Conservation (phyloP, 2,113 vertebrate genomes). For the Nycticorax nycticorax region DNA sequence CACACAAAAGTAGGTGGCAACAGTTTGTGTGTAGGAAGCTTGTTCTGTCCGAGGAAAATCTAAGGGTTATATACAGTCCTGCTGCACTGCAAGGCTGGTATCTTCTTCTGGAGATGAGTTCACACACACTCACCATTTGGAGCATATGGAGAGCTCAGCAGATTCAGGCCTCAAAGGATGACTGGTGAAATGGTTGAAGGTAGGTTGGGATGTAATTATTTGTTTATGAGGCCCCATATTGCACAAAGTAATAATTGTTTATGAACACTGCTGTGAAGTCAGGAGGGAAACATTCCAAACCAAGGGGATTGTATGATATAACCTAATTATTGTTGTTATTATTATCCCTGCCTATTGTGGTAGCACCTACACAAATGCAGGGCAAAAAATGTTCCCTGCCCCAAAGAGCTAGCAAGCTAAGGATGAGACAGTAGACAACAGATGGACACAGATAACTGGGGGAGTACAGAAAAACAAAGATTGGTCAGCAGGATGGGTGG, state of each 20-base stretch:
- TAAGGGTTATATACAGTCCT: conserved; percentile 1
- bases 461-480: conserved; percentile 43
- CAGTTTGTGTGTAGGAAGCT: conserved; percentile 51
- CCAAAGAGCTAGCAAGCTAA: conserved; percentile 7
- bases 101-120: not conserved
- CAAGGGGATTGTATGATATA: not conserved
- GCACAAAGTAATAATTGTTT: conserved; percentile 34
- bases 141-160: not conserved
- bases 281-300: conserved; percentile 2
- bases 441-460: conserved; percentile 57
- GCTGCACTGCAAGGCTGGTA: not conserved
- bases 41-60: conserved; percentile 26
- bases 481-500: conserved; percentile 50
- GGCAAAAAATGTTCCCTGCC: conserved; percentile 28
- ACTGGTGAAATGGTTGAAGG: not conserved
- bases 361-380: not conserved
- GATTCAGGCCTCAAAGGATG: not conserved
- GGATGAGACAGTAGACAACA: conserved; percentile 44
- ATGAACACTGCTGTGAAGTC: conserved; percentile 12
- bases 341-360: conserved; percentile 20
- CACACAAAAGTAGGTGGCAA: conserved; percentile 51
- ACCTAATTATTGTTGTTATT: conserved; percentile 32
- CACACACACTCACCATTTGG: not conserved
- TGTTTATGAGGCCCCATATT: conserved; percentile 15
- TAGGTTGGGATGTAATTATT: conserved; percentile 32